Base-by-base conservation (phyloP, 2,888 invertebrate genomes). In the Nemotelus nigrinus region DNA sequence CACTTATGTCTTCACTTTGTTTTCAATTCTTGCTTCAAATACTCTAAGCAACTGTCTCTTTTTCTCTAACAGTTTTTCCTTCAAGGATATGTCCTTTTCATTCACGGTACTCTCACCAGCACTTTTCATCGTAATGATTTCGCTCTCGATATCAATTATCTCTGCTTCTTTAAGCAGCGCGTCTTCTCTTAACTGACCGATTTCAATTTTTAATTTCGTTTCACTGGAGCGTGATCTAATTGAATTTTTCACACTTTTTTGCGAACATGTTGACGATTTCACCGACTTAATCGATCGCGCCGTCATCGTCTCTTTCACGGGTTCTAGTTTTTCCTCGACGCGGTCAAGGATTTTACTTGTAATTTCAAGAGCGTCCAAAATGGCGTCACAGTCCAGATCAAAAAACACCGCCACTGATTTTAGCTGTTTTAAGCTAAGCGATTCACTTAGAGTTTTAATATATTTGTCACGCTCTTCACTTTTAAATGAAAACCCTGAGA, bases 381-480 rank as follows among this genome's bases (percentile, higher is more conserved):
- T 57, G 6, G 57, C 3, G 57, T 57, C 57, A 25, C 3, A 57
- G 25, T 57, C 57, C 10, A 57, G 4, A 25, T 57, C 3, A 8
- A 57, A 57, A 57, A 3, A 57, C 25, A 2, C 25, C 3, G 57
- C 57, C 57, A 57, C 57, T 57, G 1, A 8, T 7, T 25, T 64
- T 3, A 64, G 64, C 4, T 64, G 3, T 39, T 39, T 10, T 41
- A 64, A n/a, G 25, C 64, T 43, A 10, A 64, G 25, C 2, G 44
- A 43, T 44, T 64, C 64, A 64, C 64, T 43, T 64, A 44, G n/a
- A 39, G 41, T 64, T 64, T 43, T 41, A 41, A 64, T 3, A 10
- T 25, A 44, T 3, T 6, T 25, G 8, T 64, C 64, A 10, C 64
- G 41, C 0, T n/a, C 39, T 10, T 64, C 64, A 44, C 64, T 44